Base-by-base conservation (phyloP, 2,888 invertebrate genomes). In the Euphydryas editha region DNA sequence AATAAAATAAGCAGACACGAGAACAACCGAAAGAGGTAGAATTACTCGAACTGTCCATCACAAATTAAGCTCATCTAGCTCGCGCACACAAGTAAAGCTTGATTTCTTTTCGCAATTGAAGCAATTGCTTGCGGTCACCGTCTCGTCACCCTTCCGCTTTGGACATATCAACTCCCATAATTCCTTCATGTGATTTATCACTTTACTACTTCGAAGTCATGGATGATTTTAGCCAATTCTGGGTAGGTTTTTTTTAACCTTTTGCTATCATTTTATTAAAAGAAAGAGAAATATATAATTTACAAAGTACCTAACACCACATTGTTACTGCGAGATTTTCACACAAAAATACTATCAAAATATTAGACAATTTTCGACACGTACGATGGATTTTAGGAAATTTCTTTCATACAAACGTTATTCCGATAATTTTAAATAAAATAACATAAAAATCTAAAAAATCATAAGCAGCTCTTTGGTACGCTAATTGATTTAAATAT, bases 21-120 rank as follows among this genome's bases (percentile, higher is more conserved):
- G 73, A 74, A 71, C 62, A 65, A 67, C 62, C 59, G 69, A 73
- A 74, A 74, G 20, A 56, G 54, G 44, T 60, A n/a, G 74, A 73
- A 75, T 72, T 71, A 62, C 68, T 72, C 68, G 72, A 75, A 72
- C 74, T 75, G 75, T 75, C 76, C 72, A 78, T 76, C 70, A 68
- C 68, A 70, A 69, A 75, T 76, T 75, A 72, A 73, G 71, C 72
- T 73, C 76, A 75, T 78, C 78, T 80, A 77, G 73, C 70, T 65
- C 72, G 68, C 71, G 69, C 71, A 70, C 62, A 59, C 62, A 60
- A 36, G 30, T 24, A 54, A 42, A 51, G 47, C 65, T 72, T 76
- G 73, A 76, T 76, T 83, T 82, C 77, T 81, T 83, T 82, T 84
- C 74, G 82, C 84, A 86, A 86, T 85, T 85, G 83, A 71, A 79